Evolutionary conservation across 2,797 vertebrate species (phyloP).

Genomic region (Pantherophis alleghaniensis): DNA sequence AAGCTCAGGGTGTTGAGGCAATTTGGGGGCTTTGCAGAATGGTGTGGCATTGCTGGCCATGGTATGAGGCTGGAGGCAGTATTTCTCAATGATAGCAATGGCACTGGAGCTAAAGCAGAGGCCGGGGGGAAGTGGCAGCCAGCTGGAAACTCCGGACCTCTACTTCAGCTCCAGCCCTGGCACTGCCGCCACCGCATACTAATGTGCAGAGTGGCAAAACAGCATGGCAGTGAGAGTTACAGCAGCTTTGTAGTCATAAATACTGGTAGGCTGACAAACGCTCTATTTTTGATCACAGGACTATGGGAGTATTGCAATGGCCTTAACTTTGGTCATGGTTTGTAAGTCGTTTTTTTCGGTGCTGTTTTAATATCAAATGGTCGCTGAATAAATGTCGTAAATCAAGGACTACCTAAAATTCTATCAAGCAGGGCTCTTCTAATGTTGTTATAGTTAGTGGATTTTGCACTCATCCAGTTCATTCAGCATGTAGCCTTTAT

Average conservation of each 20-base stretch:
- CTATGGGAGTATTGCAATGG: not conserved
- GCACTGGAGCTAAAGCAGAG: not conserved
- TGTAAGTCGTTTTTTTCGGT: not conserved
- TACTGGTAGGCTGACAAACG: not conserved
- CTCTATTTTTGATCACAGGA: not conserved
- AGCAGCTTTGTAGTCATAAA: not conserved
- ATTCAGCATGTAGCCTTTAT: not conserved
- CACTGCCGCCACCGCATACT: not conserved
- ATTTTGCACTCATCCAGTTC: not conserved
- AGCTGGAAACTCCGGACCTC: too few species aligned
- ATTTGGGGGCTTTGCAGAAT: not conserved
- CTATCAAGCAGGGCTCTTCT: not conserved
- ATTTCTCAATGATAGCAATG: not conserved
- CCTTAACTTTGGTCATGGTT: not conserved
- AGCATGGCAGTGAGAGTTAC: not conserved
- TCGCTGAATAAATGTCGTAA: not conserved
- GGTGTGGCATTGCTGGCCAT: not conserved
- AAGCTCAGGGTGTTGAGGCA: not conserved
- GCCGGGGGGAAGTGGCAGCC: not conserved
- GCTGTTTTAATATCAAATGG: not conserved
- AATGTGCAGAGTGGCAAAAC: not conserved
- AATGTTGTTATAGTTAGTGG: not conserved
- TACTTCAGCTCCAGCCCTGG: not conserved
- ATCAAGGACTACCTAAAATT: not conserved
- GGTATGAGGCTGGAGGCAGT: not conserved